phyloP scores from a whole-genome alignment of 2,113 vertebrate genomes.

The Odontophorus gujanensis region DNA sequence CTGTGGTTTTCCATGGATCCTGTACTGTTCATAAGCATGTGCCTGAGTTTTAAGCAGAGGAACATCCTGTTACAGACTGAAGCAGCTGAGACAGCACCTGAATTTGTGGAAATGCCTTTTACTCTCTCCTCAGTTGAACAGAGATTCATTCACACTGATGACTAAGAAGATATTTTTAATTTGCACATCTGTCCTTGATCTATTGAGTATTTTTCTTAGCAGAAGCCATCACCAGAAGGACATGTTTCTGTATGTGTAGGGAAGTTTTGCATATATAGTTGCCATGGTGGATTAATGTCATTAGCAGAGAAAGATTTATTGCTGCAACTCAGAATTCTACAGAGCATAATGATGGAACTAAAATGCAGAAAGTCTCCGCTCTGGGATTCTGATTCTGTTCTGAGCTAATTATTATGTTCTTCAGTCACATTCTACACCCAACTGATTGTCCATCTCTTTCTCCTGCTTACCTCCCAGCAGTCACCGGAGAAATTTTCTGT shows the following conservation, averaged over 20 bases:
- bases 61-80: background rate
- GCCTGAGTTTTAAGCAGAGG: background rate
- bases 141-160: background rate
- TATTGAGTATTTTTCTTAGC: background rate
- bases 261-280: background rate
- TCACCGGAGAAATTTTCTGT: background rate
- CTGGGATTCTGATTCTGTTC: background rate
- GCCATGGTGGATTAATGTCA: background rate
- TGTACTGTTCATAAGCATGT: background rate
- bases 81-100: background rate
- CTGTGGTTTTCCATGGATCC: background rate
- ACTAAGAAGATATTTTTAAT: constrained; percentile 45
- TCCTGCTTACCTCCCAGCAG: background rate
- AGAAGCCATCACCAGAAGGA: background rate
- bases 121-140: background rate
- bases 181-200: constrained; percentile 20
- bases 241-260: background rate
- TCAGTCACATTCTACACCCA: background rate
- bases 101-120: background rate
- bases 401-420: background rate
- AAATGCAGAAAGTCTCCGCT: background rate
- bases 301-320: background rate
- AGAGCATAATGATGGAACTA: background rate
- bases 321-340: constrained; percentile 2
- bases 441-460: background rate